Percentiles rank a stretch among this genome's conserved stretches.
Evolutionary conservation across 2,888 invertebrate species (phyloP).

Genomic region (Brachypalpus laphriformis): DNA sequence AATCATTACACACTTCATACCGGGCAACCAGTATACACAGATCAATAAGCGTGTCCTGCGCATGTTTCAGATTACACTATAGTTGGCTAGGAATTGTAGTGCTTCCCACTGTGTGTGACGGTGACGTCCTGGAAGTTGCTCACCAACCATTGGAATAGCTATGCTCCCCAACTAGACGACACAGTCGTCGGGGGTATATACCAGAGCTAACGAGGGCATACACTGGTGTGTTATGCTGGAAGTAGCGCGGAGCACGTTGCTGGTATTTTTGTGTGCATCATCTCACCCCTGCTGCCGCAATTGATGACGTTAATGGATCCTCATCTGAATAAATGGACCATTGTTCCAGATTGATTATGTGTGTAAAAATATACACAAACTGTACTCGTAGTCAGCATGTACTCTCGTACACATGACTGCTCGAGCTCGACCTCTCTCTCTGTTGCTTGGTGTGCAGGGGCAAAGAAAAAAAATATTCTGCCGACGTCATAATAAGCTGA

Average conservation of each 20-base stretch:
- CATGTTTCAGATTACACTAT: conserved; percentile 45
- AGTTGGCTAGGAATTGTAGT: conserved; percentile 41
- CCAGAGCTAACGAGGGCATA: conserved; percentile 47
- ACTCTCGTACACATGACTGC: conserved; percentile 35
- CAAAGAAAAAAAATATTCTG: conserved; percentile 29
- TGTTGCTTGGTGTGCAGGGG: not conserved
- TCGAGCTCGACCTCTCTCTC: not conserved
- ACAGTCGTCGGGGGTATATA: conserved; percentile 1
- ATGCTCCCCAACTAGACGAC: conserved; percentile 5
- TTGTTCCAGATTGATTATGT: conserved; percentile 71
- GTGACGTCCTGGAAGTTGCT: conserved; percentile 57
- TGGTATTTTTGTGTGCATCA: conserved; percentile 1
- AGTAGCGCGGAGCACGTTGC: conserved; percentile 53
- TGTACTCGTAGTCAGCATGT: conserved; percentile 34
- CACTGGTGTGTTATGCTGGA: conserved; percentile 30
- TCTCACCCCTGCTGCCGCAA: conserved; percentile 27
- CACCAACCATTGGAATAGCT: conserved; percentile 52
- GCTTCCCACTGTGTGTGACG: conserved; percentile 14
- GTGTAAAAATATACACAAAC: conserved; percentile 52
- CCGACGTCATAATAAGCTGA: conserved; percentile 61
- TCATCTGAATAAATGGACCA: conserved; percentile 69
- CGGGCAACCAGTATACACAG: conserved; percentile 55
- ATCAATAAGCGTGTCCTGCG: conserved; percentile 60
- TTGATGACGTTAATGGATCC: conserved; percentile 71
- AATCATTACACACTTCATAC: conserved; percentile 21